phyloP scores from a whole-genome alignment of 2,113 vertebrate genomes.

The Peromyscus polionotus region DNA sequence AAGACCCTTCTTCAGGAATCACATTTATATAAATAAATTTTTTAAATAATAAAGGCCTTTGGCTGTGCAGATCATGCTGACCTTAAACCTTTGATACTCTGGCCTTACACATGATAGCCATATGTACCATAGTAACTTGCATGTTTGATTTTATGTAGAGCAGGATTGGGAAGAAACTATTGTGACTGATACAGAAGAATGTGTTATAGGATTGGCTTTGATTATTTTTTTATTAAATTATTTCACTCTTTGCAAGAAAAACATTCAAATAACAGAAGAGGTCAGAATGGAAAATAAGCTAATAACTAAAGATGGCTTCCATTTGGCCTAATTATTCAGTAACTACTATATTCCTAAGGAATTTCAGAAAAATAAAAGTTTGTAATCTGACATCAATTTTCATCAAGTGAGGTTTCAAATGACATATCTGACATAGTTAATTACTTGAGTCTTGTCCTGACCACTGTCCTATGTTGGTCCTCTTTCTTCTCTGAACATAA shows the following conservation, averaged over 20 bases:
- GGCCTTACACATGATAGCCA: too few species aligned
- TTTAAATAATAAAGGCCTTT: background rate
- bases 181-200: background rate
- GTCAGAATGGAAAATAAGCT: background rate
- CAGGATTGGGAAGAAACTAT: background rate
- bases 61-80: background rate
- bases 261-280: background rate
- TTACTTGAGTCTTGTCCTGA: background rate
- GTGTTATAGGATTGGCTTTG: background rate
- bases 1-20: background rate
- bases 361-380: background rate
- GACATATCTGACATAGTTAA: background rate
- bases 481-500: background rate
- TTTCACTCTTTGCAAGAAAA: background rate
- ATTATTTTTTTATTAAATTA: background rate
- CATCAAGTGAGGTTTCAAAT: background rate
- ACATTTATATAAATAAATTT: background rate
- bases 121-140: background rate
- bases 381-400: background rate
- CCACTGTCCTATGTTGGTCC: background rate
- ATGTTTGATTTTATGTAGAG: background rate
- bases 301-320: slow-evolving; percentile 9
- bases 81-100: background rate
- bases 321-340: background rate
- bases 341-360: background rate